phyloP scores from a whole-genome alignment of 2,888 invertebrate species.

The Ctenicera cuprea region DNA sequence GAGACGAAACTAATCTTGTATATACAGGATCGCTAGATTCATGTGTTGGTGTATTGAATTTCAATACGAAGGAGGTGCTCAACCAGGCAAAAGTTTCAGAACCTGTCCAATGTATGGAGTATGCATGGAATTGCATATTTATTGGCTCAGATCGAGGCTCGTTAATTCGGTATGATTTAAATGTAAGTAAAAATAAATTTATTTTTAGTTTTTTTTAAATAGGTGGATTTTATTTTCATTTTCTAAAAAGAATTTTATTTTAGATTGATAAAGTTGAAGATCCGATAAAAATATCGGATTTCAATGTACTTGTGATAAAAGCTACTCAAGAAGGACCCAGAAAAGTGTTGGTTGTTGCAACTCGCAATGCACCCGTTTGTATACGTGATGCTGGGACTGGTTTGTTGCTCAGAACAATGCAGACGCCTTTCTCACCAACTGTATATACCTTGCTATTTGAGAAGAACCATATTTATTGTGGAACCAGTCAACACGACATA shows the following conservation, averaged over 20 bases:
- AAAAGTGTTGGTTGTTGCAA: constrained; percentile 81
- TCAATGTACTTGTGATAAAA: constrained; percentile 81
- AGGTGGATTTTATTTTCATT: too few species aligned
- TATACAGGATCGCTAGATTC: constrained; percentile 80
- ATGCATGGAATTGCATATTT: constrained; percentile 82
- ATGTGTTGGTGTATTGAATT: constrained; percentile 77
- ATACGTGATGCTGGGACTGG: constrained; percentile 85
- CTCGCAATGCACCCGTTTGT: constrained; percentile 81
- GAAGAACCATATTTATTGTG: constrained; percentile 83
- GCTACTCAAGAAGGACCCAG: constrained; percentile 85
- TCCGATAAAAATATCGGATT: constrained; percentile 71
- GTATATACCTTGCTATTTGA: constrained; percentile 83
- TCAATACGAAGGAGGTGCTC: constrained; percentile 75
- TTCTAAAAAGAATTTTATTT: too few species aligned
- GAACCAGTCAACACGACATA: constrained; percentile 83
- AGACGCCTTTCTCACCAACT: constrained; percentile 76
- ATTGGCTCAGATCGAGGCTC: constrained; percentile 84
- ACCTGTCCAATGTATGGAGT: constrained; percentile 85
- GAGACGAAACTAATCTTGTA: constrained; percentile 67
- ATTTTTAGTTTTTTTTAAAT: too few species aligned
- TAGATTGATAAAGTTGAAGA: constrained; percentile 63
- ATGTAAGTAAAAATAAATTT: too few species aligned
- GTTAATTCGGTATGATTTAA: constrained; percentile 81
- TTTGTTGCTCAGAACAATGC: constrained; percentile 79
- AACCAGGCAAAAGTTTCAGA: constrained; percentile 76